These are phyloP conservation scores for Lutraria rhynchaena DNA, from an alignment of 1,140 invertebrate genomes.

Conservation along the genomic window DNA sequence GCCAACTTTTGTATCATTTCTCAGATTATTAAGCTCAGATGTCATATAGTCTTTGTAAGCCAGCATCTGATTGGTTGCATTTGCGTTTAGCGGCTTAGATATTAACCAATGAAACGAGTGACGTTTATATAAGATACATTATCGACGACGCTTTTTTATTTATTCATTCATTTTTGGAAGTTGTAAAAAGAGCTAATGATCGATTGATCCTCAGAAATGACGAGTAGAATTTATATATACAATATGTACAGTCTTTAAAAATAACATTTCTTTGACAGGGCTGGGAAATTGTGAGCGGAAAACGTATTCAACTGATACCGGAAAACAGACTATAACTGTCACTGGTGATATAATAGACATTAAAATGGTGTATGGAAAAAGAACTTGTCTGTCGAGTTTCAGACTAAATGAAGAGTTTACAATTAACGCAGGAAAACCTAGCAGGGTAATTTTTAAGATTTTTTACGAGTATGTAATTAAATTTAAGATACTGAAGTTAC, in stretches of 20 bases:
- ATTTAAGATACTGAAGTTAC: too few species aligned
- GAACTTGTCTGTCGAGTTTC: constrained; percentile 7
- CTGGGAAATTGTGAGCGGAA: constrained; percentile 31
- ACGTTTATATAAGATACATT: neutral
- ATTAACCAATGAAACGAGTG: neutral
- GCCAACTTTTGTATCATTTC: too few species aligned
- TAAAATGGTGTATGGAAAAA: constrained; percentile 29
- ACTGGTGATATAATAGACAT: constrained; percentile 37
- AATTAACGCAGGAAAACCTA: constrained; percentile 46
- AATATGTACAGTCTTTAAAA: neutral
- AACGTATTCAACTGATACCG: neutral
- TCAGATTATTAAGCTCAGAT: too few species aligned
- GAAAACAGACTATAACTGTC: constrained; percentile 18
- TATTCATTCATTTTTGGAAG: neutral
- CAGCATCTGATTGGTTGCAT: too few species aligned
- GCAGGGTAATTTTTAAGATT: constrained; percentile 38
- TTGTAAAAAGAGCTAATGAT: neutral
- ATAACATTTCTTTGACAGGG: constrained; percentile 29
- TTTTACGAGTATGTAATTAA: too few species aligned
- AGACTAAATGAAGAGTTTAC: constrained; percentile 43
- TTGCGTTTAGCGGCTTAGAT: neutral
- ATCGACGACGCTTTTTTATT: neutral
- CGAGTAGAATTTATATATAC: neutral
- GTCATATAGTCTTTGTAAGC: too few species aligned
- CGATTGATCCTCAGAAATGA: neutral